phyloP scores from a whole-genome alignment of 2,797 vertebrate species.

The Rhabdomys pumilio region DNA sequence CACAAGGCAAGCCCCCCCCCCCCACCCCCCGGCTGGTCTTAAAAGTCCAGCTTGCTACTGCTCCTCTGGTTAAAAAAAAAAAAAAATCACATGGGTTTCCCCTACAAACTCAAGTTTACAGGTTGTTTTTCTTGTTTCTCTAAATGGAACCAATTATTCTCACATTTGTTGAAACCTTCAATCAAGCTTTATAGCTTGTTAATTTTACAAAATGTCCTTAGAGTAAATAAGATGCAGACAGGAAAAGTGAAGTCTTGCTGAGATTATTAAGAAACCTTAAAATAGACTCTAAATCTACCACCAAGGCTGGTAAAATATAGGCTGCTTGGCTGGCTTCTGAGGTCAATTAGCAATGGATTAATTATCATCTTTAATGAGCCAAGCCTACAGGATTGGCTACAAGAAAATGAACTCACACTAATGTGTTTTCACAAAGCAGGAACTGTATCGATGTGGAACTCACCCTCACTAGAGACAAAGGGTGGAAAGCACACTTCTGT shows the following conservation, averaged over 20 bases:
- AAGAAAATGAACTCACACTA: constrained; percentile 76
- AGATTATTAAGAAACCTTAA: constrained; percentile 86
- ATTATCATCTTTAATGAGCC: constrained; percentile 80
- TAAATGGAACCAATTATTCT: constrained; percentile 85
- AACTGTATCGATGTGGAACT: constrained; percentile 35
- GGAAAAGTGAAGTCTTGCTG: constrained; percentile 87
- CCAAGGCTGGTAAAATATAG: constrained; percentile 79
- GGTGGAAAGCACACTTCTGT: constrained; percentile 68
- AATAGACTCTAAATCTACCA: constrained; percentile 82
- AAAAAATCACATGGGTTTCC: constrained; percentile 56
- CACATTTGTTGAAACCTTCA: constrained; percentile 89
- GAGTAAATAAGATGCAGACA: constrained; percentile 89
- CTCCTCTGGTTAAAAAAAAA: constrained; percentile 61
- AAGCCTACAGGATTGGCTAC: constrained; percentile 50
- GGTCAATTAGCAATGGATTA: constrained; percentile 83
- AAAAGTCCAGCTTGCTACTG: constrained; percentile 73
- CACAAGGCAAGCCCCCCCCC: neutral
- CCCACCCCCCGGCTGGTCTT: neutral
- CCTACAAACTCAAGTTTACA: constrained; percentile 84
- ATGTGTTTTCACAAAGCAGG: constrained; percentile 40
- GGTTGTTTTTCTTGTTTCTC: constrained; percentile 85
- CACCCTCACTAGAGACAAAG: constrained; percentile 65
- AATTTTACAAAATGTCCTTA: constrained; percentile 90
- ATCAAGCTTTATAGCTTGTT: constrained; percentile 90
- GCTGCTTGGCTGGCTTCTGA: constrained; percentile 83